phyloP scores from a whole-genome alignment of 2,797 vertebrate genomes.

The Sebastes itinus region DNA sequence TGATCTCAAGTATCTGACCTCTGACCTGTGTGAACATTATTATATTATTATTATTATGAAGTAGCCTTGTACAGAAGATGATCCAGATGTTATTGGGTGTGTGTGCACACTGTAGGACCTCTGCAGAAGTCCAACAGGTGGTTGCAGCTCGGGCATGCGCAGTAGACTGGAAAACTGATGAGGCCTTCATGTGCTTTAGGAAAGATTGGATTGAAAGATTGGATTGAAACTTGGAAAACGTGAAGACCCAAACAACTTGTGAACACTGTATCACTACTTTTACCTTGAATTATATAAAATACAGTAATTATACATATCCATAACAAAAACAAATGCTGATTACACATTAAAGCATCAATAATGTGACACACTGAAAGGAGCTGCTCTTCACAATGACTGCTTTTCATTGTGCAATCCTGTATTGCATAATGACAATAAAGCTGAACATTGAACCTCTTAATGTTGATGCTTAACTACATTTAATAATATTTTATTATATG shows the following conservation, averaged over 20 bases:
- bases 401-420: not conserved
- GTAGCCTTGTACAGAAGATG: slow-evolving; percentile 2
- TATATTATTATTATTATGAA: not conserved
- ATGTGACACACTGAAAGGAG: not conserved
- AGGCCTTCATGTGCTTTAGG: slow-evolving; percentile 22
- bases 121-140: slow-evolving; percentile 55
- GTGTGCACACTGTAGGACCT: not conserved
- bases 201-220: not conserved
- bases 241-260: too few species aligned
- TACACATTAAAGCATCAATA: not conserved
- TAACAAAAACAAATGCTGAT: not conserved
- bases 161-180: not conserved
- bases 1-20: too few species aligned
- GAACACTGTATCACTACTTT: too few species aligned
- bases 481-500: not conserved
- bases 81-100: slow-evolving; percentile 45
- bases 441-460: not conserved
- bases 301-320: not conserved
- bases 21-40: not conserved
- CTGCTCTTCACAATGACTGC: too few species aligned
- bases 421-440: not conserved
- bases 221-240: accelerated
- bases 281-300: not conserved
- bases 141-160: slow-evolving; percentile 54
- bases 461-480: not conserved